These are phyloP conservation scores for Montipora capitata DNA, from an alignment of 92 coral and sea anemone genomes.

Conservation along the genomic window DNA sequence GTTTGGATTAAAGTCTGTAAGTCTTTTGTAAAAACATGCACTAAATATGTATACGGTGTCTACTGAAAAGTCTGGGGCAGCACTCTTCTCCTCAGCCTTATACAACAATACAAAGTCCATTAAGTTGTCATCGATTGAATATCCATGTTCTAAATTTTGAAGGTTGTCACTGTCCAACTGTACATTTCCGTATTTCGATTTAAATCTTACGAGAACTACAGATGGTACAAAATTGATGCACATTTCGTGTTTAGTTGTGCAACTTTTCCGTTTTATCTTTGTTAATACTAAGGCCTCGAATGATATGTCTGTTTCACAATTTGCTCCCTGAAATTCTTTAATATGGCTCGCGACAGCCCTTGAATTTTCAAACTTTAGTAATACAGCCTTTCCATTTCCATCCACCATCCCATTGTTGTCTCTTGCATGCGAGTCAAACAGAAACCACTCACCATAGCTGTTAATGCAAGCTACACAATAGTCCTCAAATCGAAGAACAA, in stretches of 20 bases:
- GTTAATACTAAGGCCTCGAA: neutral
- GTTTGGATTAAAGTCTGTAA: constrained; percentile 7
- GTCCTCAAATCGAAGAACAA: neutral
- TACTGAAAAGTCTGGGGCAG: neutral
- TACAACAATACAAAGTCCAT: constrained; percentile 14
- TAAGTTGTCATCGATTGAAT: constrained; percentile 1
- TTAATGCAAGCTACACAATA: constrained; percentile 23
- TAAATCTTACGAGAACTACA: neutral
- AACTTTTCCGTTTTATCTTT: neutral
- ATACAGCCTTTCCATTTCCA: constrained; percentile 2
- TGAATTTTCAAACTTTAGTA: neutral
- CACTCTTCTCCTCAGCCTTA: neutral
- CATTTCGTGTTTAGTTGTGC: neutral
- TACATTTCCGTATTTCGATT: constrained; percentile 16
- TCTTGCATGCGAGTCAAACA: constrained; percentile 12
- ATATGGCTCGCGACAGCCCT: neutral
- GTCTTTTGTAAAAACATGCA: constrained; percentile 29
- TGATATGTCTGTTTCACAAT: neutral
- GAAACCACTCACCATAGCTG: constrained; percentile 9
- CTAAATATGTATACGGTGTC: neutral
- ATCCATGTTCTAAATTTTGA: constrained; percentile 8
- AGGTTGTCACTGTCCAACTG: constrained; percentile 17
- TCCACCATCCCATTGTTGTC: constrained; percentile 16
- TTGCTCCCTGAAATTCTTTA: neutral
- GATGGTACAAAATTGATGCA: neutral